Evolutionary conservation across 2,888 invertebrate species (phyloP), one percentile per base, ranked within the genome.

Genomic region (Xylota sylvarum): DNA sequence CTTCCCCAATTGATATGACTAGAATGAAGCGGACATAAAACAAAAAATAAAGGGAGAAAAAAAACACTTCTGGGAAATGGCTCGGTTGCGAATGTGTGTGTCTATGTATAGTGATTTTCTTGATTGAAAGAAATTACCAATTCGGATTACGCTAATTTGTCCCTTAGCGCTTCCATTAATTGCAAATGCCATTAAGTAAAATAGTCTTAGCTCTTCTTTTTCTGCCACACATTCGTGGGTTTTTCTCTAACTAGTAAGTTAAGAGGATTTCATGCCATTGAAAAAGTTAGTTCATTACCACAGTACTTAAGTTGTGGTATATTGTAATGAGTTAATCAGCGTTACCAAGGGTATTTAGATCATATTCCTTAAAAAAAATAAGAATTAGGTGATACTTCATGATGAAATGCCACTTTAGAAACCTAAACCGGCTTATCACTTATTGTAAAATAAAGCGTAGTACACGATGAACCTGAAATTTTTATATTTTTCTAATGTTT

Each of bases 101-200:
- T 19, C 52, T 48, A 50, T 10, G 30, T 50, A 30, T 70, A 58
- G 65, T 60, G 40, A 60, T 60, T 77, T 69, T 32, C 19, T 50
- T 52, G 67, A 77, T 77, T 35, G 60, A 77, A 77, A 48, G 50
- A 60, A 60, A 69, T 69, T 50, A 77, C 50, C 60, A 77, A 77
- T 60, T 40, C 58, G 77, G 77, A 77, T 77, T 67, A 77, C 40
- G 48, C 67, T 77, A 67, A 77, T 77, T 77, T 77, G 58, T 67
- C 58, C 67, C 58, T 60, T 43, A 69, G 60, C 69, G 30, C 40
- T 77, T 32, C 50, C 40, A 77, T 77, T 77, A 60, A 69, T 69
- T 77, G 67, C 58, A 77, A 60, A 60, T 50, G 58, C 30, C 48
- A 65, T 50, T 32, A 65, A 40, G 60, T 48, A 65, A 50, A 67